Conservation (phyloP, 2,797 vertebrate species). For the Spinus pinus region DNA sequence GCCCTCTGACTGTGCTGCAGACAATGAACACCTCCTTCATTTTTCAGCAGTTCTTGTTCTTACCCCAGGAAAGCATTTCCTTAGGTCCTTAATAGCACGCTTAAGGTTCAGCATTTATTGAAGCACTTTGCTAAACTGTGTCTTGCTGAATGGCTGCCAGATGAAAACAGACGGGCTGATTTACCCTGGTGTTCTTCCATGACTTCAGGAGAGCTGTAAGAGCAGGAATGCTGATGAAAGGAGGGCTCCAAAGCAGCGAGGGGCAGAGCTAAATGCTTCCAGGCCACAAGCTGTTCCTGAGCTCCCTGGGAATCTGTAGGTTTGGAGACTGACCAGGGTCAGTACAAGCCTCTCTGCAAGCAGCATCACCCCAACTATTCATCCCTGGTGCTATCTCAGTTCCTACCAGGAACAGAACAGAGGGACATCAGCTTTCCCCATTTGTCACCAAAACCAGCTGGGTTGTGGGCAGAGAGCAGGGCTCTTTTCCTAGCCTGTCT, state of each 20-base stretch:
- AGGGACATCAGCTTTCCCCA: neutral
- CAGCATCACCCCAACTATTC: neutral
- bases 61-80: neutral
- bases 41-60: neutral
- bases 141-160: constrained; percentile 24
- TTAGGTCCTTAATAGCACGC: neutral
- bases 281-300: neutral
- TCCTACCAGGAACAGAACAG: neutral
- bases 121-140: neutral
- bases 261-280: neutral
- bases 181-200: neutral
- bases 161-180: constrained; percentile 28
- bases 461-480: neutral
- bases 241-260: neutral
- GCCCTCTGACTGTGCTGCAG: neutral
- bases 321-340: neutral
- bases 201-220: neutral
- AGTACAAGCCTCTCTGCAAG: neutral
- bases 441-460: neutral
- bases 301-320: neutral
- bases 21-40: neutral
- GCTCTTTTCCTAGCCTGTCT: neutral
- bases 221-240: neutral
- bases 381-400: neutral
- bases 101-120: constrained; percentile 34